phyloP scores from a whole-genome alignment of 2,797 vertebrate genomes.

The Chiroxiphia lanceolata region DNA sequence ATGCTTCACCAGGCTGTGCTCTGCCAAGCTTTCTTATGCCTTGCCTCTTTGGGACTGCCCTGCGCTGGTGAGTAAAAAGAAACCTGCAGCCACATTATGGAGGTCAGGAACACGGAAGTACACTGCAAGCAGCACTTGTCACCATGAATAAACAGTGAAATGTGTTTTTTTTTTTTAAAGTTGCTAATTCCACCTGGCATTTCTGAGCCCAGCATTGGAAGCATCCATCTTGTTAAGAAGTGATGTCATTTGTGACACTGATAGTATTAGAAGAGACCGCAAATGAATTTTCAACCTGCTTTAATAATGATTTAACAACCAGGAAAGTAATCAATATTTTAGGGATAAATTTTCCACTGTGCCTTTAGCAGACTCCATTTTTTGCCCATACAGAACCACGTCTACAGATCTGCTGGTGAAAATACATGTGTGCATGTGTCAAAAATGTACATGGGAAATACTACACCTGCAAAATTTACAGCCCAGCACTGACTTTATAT shows the following conservation, averaged over 20 bases:
- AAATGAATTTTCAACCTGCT: slow-evolving; percentile 21
- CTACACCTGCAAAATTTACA: background rate
- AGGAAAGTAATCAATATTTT: slow-evolving; percentile 54
- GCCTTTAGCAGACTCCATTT: background rate
- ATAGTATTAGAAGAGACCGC: slow-evolving; percentile 34
- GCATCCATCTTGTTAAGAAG: slow-evolving; percentile 53
- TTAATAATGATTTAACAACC: slow-evolving; percentile 62
- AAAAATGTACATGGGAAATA: background rate
- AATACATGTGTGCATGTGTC: background rate
- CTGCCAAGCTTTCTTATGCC: slow-evolving; percentile 13
- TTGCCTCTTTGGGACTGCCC: slow-evolving; percentile 8
- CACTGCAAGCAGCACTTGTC: slow-evolving; percentile 8
- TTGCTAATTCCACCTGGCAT: slow-evolving; percentile 50
- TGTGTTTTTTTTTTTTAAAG: background rate
- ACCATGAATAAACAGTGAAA: slow-evolving; percentile 41
- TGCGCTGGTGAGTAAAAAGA: background rate
- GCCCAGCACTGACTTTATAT: background rate
- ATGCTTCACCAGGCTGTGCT: background rate
- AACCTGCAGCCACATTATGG: background rate
- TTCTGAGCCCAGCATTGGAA: background rate
- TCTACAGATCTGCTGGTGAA: background rate
- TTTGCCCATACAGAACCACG: background rate
- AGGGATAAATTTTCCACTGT: background rate
- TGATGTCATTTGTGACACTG: slow-evolving; percentile 37
- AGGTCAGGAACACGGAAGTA: background rate